Base-by-base conservation (phyloP, 2,113 vertebrate species). In the Beaufortia kweichowensis region DNA sequence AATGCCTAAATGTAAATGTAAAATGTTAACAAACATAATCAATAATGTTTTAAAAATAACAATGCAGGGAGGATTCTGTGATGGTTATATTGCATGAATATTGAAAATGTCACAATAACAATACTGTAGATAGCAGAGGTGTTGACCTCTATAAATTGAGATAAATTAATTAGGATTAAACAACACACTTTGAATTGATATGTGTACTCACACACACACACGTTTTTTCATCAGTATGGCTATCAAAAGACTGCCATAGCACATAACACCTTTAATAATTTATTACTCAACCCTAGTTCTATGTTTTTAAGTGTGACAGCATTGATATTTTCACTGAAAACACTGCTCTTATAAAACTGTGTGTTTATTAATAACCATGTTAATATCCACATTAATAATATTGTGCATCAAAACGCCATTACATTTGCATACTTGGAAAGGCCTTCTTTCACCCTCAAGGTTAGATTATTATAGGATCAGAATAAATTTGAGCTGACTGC, bases 401-500 rank as follows among this genome's bases (percentile, higher is more conserved):
- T n/a, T 35, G n/a, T 69, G 48, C 29, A 35, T 69, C 48, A 69
- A 23, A 55, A 33, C 6, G 26, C 43, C 15, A 8, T 53, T 7
- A 8, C 48, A 55, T 55, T 23, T 69, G 67, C 67, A 69, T 55
- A 55, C 46, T 69, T 33, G 29, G 28, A 53, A 75, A 33, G 39
- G 12, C 31, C 43, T 43, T 59, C 15, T 21, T 50, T 75, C 41
- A 29, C 28, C 17, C 31, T 28, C 26, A 15, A 69, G 6, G n/a
- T 70, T 46, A 60, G 24, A 41, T 23, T 71, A 29, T 43, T 68
- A 70, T 33, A 39, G 59, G 63, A 79, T 70, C 31, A 31, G 12
- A 79, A 69, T 67, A 75, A 31, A 83, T 55, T 56, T 56, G 71
- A 83, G 63, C 39, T 78, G 73, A 64, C 61, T 75, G 17, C 76